Percentiles rank a stretch among this genome's conserved stretches.
phyloP scores from a whole-genome alignment of 1,140 invertebrate species.

The Conopomorpha cramerella region DNA sequence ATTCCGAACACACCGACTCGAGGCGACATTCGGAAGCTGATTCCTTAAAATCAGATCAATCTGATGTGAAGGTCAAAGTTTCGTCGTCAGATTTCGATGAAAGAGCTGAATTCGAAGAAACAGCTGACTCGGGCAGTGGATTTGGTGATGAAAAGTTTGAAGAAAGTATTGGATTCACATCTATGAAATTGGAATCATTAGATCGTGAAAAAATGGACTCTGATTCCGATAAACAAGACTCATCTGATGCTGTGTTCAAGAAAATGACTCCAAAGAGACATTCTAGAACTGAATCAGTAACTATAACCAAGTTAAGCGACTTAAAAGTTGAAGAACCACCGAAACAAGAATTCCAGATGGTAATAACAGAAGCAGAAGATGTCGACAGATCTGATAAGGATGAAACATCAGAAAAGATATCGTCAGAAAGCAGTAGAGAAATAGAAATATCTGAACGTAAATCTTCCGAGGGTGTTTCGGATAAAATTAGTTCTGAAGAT shows the following conservation, averaged over 20 bases:
- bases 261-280: conserved; percentile 53
- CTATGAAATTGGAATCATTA: conserved; percentile 35
- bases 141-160: conserved; percentile 55
- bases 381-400: conserved; percentile 44
- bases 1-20: conserved; percentile 56
- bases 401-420: conserved; percentile 56
- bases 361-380: conserved; percentile 56
- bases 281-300: conserved; percentile 51
- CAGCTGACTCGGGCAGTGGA: conserved; percentile 42
- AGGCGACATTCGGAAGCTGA: conserved; percentile 56
- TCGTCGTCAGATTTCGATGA: conserved; percentile 54
- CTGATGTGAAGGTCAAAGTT: conserved; percentile 49
- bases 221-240: conserved; percentile 34
- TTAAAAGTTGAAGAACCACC: conserved; percentile 29
- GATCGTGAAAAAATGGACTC: conserved; percentile 37
- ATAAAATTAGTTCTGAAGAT: conserved; percentile 56
- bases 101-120: conserved; percentile 49
- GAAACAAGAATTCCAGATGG: conserved; percentile 52
- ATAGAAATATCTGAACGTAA: conserved; percentile 57
- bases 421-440: conserved; percentile 57
- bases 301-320: conserved; percentile 47
- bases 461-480: conserved; percentile 55
- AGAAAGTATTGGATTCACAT: conserved; percentile 46
- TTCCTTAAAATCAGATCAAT: conserved; percentile 56
- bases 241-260: conserved; percentile 38